These are phyloP conservation scores for Clytia hemisphaerica DNA, from an alignment of 30 jellyfish, hydroid and myxozoan genomes.

Conservation along the genomic window DNA sequence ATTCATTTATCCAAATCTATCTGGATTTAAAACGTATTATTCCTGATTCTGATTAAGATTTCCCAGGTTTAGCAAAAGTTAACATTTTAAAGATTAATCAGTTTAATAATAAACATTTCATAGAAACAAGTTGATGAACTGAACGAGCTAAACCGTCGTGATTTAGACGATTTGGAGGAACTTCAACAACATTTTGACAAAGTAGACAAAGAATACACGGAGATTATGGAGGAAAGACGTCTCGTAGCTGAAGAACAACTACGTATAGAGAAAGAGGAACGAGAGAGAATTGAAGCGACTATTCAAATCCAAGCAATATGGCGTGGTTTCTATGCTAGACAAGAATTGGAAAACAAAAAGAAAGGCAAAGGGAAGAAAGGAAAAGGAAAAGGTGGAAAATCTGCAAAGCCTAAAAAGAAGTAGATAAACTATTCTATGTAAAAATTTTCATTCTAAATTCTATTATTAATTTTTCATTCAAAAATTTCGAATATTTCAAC, in stretches of 20 bases:
- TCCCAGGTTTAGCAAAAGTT: no score
- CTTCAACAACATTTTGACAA: neutral
- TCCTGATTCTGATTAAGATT: no score
- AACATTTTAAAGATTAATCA: no score
- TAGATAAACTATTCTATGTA: no score
- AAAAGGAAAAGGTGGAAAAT: no score
- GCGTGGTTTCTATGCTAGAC: neutral
- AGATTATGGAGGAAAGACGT: neutral
- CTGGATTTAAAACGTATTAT: no score
- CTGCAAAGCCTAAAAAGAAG: no score
- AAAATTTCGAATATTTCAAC: no score
- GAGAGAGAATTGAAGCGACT: neutral
- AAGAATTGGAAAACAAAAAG: neutral
- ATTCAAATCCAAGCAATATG: neutral
- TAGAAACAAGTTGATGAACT: neutral
- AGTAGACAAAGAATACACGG: neutral
- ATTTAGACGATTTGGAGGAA: neutral
- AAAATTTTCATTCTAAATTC: no score
- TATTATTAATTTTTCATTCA: no score
- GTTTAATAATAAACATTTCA: no score
- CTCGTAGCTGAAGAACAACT: neutral
- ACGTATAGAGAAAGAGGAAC: neutral
- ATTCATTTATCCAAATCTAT: no score
- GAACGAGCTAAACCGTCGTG: neutral
- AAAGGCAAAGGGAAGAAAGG: neutral